These are phyloP conservation scores for Montipora cactus DNA, from an alignment of 64 coral and sea anemone genomes.

Conservation along the genomic window DNA sequence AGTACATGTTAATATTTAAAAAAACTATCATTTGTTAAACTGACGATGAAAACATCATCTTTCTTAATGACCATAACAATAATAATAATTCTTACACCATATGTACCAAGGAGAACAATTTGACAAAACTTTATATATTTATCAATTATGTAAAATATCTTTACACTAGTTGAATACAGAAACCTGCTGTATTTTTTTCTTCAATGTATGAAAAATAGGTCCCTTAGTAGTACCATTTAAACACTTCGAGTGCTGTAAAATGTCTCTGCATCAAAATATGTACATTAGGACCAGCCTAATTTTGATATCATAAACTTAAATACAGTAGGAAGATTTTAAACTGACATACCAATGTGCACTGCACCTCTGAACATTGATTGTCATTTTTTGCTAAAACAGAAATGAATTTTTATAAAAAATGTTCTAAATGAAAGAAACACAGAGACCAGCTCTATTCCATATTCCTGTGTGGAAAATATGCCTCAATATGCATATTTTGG, in stretches of 20 bases:
- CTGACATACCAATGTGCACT: slow-evolving; percentile 17
- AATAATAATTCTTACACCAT: not conserved
- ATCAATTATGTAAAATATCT: slow-evolving; percentile 37
- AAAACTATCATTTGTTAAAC: slow-evolving; percentile 69
- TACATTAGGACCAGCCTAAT: slow-evolving; percentile 66
- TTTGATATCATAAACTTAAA: slow-evolving; percentile 44
- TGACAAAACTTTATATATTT: slow-evolving; percentile 8
- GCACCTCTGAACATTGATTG: slow-evolving; percentile 50
- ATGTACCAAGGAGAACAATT: slow-evolving; percentile 56
- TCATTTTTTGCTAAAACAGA: slow-evolving; percentile 74
- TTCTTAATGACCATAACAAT: not conserved
- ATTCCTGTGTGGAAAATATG: slow-evolving; percentile 78
- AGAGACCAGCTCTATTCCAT: slow-evolving; percentile 66
- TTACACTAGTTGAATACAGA: slow-evolving; percentile 51
- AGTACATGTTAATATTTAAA: slow-evolving; percentile 70
- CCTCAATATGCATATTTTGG: slow-evolving; percentile 4
- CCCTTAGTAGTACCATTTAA: slow-evolving; percentile 23
- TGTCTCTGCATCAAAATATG: slow-evolving; percentile 48
- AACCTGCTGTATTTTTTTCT: slow-evolving; percentile 46
- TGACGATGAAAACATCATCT: slow-evolving; percentile 27
- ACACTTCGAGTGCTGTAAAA: slow-evolving; percentile 26
- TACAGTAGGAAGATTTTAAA: slow-evolving; percentile 1
- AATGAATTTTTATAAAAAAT: slow-evolving; percentile 58
- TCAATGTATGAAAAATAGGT: slow-evolving; percentile 65
- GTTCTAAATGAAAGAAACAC: slow-evolving; percentile 40